Conservation (phyloP, 92 coral and sea anemone genomes). For the Nematostella vectensis region DNA sequence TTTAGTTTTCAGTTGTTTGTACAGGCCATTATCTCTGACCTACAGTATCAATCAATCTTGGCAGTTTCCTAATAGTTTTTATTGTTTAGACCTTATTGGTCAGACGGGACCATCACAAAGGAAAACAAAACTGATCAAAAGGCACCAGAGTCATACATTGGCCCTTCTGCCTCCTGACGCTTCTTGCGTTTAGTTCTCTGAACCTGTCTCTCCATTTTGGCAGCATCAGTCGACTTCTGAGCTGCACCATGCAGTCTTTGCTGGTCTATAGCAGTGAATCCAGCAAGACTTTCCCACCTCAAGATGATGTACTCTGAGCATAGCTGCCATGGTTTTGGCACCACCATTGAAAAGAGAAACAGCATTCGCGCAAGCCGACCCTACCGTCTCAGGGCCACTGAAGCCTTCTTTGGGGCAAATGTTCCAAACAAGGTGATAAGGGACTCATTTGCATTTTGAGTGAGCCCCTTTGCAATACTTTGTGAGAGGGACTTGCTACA, state of each 20-base stretch:
- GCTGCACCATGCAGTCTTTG: slow-evolving; percentile 31
- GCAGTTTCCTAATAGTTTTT: too few species aligned
- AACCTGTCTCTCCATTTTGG: slow-evolving; percentile 24
- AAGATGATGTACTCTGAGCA: slow-evolving; percentile 9
- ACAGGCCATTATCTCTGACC: too few species aligned
- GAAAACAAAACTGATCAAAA: slow-evolving; percentile 21
- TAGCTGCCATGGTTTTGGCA: slow-evolving; percentile 9
- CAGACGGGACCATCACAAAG: too few species aligned
- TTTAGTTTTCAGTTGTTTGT: too few species aligned
- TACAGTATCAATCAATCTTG: too few species aligned
- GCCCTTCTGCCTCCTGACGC: slow-evolving; percentile 21
- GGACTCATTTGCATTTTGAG: slow-evolving; percentile 39
- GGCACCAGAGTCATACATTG: slow-evolving; percentile 28
- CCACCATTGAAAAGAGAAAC: slow-evolving; percentile 23
- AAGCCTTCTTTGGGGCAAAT: slow-evolving; percentile 28
- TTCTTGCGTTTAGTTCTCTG: slow-evolving; percentile 28
- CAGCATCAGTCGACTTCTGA: slow-evolving; percentile 14
- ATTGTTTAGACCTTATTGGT: too few species aligned
- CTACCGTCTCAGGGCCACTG: slow-evolving; percentile 28
- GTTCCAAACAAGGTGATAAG: slow-evolving; percentile 41
- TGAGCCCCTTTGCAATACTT: slow-evolving; percentile 29
- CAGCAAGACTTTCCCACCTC: slow-evolving; percentile 26
- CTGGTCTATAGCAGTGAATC: slow-evolving; percentile 23
- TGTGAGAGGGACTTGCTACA: slow-evolving; percentile 14
- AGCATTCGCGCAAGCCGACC: slow-evolving; percentile 15